Percentiles rank a stretch among this genome's conserved stretches.
These are phyloP conservation scores for Tetanocera ferruginea DNA, from an alignment of 2,888 invertebrate species.

Conservation along the genomic window DNA sequence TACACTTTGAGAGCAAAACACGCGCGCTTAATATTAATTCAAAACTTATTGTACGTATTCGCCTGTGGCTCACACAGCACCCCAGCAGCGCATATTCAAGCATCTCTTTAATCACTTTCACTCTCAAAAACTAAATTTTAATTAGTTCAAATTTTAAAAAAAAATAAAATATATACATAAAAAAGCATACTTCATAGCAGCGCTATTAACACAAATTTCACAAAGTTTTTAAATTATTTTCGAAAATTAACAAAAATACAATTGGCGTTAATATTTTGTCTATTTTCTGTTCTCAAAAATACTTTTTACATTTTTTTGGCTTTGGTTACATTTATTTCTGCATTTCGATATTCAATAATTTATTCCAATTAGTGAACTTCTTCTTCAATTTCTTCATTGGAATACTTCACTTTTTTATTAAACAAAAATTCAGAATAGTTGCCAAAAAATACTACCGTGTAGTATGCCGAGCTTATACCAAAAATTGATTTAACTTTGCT, in stretches of 20 bases:
- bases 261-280: background rate
- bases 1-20: constrained; percentile 29
- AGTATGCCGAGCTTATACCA: background rate
- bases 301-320: background rate
- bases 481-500: constrained; percentile 36
- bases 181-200: background rate
- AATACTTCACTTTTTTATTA: constrained; percentile 19
- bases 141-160: background rate
- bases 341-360: constrained; percentile 11
- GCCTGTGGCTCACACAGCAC: constrained; percentile 28
- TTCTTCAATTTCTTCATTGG: constrained; percentile 25
- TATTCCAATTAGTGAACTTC: constrained; percentile 26
- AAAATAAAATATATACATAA: background rate
- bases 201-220: constrained; percentile 1
- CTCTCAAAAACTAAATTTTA: background rate
- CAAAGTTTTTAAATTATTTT: background rate
- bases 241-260: background rate
- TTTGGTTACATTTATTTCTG: constrained; percentile 14
- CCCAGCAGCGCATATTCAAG: constrained; percentile 20
- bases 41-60: background rate
- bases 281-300: background rate
- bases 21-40: constrained; percentile 14
- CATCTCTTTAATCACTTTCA: background rate
- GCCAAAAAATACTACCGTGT: background rate
- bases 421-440: background rate